These are phyloP conservation scores for Ctenopoma multispine DNA, from an alignment of 2,797 vertebrate genomes.

Conservation along the genomic window DNA sequence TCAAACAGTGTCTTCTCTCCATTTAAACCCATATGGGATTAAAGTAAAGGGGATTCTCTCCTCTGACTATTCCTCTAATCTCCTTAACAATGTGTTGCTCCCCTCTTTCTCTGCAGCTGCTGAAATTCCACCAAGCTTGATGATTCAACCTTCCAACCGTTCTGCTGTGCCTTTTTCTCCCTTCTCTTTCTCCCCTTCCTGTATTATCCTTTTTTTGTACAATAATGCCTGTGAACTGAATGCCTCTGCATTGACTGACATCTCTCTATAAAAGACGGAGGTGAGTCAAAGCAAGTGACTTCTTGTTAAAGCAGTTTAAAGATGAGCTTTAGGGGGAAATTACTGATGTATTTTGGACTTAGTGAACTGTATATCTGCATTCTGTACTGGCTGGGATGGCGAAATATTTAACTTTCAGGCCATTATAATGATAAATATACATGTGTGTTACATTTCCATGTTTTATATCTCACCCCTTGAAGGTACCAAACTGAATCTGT, in stretches of 20 bases:
- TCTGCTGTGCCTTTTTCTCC: constrained; percentile 15
- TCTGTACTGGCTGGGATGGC: background rate
- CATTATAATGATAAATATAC: background rate
- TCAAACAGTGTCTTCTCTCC: constrained; percentile 53
- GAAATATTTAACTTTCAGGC: background rate
- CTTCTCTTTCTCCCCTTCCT: constrained; percentile 1
- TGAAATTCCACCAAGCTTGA: constrained; percentile 63
- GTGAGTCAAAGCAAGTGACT: background rate
- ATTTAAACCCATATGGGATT: constrained; percentile 77
- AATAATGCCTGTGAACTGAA: background rate
- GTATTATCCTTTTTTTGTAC: constrained; percentile 26
- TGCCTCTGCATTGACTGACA: constrained; percentile 6
- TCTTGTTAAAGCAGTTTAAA: constrained; percentile 18
- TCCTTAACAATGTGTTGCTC: constrained; percentile 75
- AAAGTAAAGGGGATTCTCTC: constrained; percentile 78
- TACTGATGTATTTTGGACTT: background rate
- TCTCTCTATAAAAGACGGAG: constrained; percentile 7
- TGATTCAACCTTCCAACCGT: constrained; percentile 60
- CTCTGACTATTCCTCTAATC: constrained; percentile 77
- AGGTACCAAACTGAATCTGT: background rate
- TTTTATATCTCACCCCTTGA: background rate
- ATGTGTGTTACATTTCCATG: background rate
- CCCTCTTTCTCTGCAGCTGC: constrained; percentile 55
- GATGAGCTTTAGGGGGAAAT: constrained; percentile 2
- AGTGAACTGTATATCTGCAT: background rate